These are phyloP conservation scores for Avahi laniger DNA, from an alignment of 2,797 vertebrate species.

Conservation along the genomic window DNA sequence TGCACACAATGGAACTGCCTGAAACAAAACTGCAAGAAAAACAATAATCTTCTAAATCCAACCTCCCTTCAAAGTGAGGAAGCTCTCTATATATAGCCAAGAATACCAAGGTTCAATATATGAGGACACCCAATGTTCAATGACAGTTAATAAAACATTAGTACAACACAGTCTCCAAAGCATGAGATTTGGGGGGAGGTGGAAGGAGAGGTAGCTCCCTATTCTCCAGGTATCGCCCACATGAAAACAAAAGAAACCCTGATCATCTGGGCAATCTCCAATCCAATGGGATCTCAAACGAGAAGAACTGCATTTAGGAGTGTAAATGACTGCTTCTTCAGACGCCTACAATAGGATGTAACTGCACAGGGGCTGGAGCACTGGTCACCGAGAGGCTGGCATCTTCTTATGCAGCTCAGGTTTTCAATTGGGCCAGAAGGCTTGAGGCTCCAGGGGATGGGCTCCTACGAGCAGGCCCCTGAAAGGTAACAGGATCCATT, in stretches of 20 bases:
- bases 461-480: background rate
- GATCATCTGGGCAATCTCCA: background rate
- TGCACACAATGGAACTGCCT: background rate
- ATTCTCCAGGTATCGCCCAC: background rate
- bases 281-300: background rate
- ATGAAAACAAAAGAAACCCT: background rate
- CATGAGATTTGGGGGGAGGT: background rate
- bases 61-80: conserved; percentile 63
- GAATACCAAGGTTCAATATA: background rate
- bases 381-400: background rate
- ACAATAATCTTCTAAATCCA: conserved; percentile 38
- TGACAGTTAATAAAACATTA: background rate
- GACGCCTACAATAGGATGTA: background rate
- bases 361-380: background rate
- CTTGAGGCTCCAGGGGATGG: background rate
- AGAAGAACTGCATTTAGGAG: background rate
- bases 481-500: background rate
- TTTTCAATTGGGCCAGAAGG: background rate
- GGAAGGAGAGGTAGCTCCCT: background rate
- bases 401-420: background rate
- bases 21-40: conserved; percentile 65
- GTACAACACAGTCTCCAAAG: background rate
- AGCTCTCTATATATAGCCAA: conserved; percentile 34
- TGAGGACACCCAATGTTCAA: conserved; percentile 37
- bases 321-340: background rate